Conservation (phyloP, 2,113 vertebrate genomes). For the Pteronura brasiliensis region DNA sequence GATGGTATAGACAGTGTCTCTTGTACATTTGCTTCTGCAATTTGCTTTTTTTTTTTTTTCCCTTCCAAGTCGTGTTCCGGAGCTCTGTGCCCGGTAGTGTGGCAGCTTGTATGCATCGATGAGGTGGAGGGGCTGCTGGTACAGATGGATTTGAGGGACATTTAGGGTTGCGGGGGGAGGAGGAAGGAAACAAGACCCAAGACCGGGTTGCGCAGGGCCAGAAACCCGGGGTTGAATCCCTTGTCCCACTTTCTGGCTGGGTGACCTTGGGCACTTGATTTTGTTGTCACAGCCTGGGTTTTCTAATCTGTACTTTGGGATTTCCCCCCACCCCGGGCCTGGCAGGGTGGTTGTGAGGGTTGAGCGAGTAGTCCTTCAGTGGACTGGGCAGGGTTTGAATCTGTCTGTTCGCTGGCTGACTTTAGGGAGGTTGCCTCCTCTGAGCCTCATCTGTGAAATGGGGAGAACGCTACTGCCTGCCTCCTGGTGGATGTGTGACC, state of each 20-base stretch:
- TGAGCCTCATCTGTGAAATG: background rate
- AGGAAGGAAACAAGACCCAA: background rate
- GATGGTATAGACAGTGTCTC: background rate
- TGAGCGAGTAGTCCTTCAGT: background rate
- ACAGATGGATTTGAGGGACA: background rate
- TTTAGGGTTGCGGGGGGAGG: background rate
- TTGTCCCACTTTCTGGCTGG: background rate
- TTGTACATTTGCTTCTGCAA: background rate
- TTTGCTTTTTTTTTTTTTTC: background rate
- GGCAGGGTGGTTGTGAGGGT: background rate
- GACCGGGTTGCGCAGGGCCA: background rate
- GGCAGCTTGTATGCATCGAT: rapidly evolving
- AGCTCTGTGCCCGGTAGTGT: rapidly evolving
- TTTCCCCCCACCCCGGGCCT: background rate
- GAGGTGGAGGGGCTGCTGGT: background rate
- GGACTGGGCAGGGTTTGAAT: background rate
- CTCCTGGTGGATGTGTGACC: background rate
- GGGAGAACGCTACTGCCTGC: background rate
- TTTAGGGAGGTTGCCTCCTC: background rate
- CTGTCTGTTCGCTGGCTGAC: background rate
- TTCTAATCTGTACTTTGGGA: background rate
- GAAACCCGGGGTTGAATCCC: background rate
- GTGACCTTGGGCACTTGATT: background rate
- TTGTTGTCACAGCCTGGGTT: background rate
- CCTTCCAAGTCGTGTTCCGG: background rate